A percentile compares a stretch with the other conserved stretches of the same genome.
phyloP scores from a whole-genome alignment of 2,888 invertebrate genomes.

The Epistrophe eligans region DNA sequence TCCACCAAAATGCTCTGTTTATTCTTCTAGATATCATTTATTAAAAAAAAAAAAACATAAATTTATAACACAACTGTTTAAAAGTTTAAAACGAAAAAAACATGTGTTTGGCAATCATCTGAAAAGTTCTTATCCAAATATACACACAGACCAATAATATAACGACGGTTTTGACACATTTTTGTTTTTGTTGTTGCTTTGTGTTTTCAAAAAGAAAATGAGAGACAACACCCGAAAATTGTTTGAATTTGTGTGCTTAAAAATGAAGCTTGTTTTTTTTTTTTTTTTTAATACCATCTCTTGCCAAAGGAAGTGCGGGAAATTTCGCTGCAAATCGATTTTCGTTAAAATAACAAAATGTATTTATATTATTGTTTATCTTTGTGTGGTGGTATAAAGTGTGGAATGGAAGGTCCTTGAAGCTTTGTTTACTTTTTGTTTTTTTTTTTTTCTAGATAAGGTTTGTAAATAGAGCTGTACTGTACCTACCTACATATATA shows the following conservation, averaged over 20 bases:
- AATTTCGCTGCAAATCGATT: conserved; percentile 34
- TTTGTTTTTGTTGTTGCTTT: not conserved
- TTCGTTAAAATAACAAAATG: conserved; percentile 40
- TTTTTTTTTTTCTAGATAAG: not conserved
- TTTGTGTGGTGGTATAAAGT: conserved; percentile 20
- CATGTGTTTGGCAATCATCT: conserved; percentile 46
- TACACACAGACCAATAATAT: not conserved
- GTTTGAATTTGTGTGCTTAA: conserved; percentile 8
- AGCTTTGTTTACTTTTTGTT: conserved; percentile 8
- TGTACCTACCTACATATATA: not conserved
- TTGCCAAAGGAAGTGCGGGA: not conserved
- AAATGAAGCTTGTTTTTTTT: not conserved
- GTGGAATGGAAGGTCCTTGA: conserved; percentile 2
- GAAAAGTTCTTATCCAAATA: conserved; percentile 25
- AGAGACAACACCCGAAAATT: not conserved
- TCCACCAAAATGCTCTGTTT: conserved; percentile 9
- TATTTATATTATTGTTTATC: conserved; percentile 36
- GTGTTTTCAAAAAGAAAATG: not conserved
- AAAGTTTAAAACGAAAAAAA: conserved; percentile 38
- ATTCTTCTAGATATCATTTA: not conserved
- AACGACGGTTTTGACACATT: conserved; percentile 1
- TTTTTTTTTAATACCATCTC: not conserved
- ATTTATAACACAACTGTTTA: not conserved
- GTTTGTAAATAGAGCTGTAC: not conserved
- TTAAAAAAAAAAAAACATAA: conserved; percentile 12